Evolutionary conservation across 2,797 vertebrate species (phyloP), one percentile per base, ranked within the genome.

Genomic region (Protosalanx chinensis): DNA sequence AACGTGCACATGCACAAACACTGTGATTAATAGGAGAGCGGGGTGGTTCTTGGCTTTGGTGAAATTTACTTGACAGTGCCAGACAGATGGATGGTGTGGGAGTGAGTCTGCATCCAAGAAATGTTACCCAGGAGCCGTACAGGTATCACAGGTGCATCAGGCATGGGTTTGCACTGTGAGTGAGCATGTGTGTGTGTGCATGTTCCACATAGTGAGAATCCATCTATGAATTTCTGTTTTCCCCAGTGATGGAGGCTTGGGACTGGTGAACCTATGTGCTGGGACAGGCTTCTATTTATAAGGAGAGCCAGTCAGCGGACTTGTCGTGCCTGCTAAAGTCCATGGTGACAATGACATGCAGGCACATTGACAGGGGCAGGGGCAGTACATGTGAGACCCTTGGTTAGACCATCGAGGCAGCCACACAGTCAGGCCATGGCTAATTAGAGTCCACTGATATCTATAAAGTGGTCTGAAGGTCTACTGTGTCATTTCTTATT

Each of bases 311-410:
- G 60, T 62, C 60, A 62, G 27, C 12, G 41, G 30, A n/a, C 6
- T 1, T 72, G 77, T 75, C 70, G 27, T 56, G 29, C 13, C 67
- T 76, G 81, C 81, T 86, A 77, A 82, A 76, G 64, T 72, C 16
- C 20, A 29, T 79, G 79, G 49, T 84, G 86, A 85, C 79, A 78
- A 73, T 87, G 82, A 88, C 81, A 84, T 83, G 85, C 79, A 83
- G 84, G 86, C 74, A 83, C 81, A 83, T 68, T 83, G 88, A 77
- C 81, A 77, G 81, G 77, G 80, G 77, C 74, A 8, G 33, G 33
- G 33, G 77, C 72, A 41, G 68, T 49, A 13, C 4, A 20, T 72
- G 32, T 66, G 78, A 77, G 74, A 67, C 68, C 33, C 67, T 20
- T 13, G 59, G 76, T 75, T 75, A 62, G 57, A 29, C 59, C 66